Evolutionary conservation across 2,888 invertebrate species (phyloP).

Genomic region (Oscheius sp.): DNA sequence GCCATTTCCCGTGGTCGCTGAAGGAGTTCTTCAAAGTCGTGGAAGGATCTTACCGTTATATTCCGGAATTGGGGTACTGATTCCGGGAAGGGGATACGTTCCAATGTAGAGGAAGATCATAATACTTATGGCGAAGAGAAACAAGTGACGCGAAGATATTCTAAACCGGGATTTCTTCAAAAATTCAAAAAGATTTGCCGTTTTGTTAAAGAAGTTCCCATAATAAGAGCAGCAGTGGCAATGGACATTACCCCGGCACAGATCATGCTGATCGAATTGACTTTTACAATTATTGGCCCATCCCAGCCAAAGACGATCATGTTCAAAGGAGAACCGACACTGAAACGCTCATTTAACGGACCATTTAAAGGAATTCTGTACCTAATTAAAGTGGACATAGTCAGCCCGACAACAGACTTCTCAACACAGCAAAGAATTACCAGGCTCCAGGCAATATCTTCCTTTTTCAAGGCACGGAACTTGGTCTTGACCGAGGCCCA

Average conservation of each 20-base stretch:
- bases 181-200: not conserved
- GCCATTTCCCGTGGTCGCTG: constrained; percentile 40
- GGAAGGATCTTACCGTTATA: constrained; percentile 39
- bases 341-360: not conserved
- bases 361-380: constrained; percentile 10
- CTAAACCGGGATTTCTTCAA: constrained; percentile 34
- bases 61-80: constrained; percentile 42
- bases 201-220: constrained; percentile 9
- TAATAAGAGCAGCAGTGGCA: not conserved
- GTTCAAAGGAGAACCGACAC: constrained; percentile 40
- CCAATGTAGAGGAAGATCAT: constrained; percentile 46
- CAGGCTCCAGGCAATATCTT: constrained; percentile 47
- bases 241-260: constrained; percentile 37
- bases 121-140: constrained; percentile 47
- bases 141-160: constrained; percentile 39
- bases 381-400: constrained; percentile 44
- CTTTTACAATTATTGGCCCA: constrained; percentile 40
- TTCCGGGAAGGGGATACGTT: constrained; percentile 43
- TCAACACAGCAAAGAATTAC: constrained; percentile 49
- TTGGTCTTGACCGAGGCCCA: constrained; percentile 41
- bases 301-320: constrained; percentile 52
- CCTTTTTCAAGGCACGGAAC: constrained; percentile 13
- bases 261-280: constrained; percentile 41
- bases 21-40: not conserved
- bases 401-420: constrained; percentile 42